Percentiles rank a stretch among this genome's conserved stretches.
These are phyloP conservation scores for Epicampocera succincta DNA, from an alignment of 2,888 invertebrate species.

Conservation along the genomic window DNA sequence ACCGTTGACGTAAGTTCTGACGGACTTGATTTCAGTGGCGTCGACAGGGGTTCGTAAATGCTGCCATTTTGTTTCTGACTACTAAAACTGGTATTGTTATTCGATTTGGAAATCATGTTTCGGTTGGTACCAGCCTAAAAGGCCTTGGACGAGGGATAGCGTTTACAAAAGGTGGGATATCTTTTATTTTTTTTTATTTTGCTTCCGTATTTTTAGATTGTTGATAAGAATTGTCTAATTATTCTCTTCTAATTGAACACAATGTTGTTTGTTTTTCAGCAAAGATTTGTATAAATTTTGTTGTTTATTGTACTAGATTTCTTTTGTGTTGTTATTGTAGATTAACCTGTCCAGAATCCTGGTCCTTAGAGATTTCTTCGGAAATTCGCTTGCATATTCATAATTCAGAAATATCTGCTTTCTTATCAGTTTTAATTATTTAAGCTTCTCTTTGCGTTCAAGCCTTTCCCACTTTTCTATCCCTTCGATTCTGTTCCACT, in stretches of 20 bases:
- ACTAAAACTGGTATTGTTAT: constrained; percentile 47
- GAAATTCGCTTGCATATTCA: constrained; percentile 16
- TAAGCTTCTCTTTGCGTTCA: not conserved
- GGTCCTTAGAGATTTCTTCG: not conserved
- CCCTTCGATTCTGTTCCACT: constrained; percentile 6
- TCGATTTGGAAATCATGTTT: constrained; percentile 63
- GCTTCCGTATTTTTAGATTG: constrained; percentile 4
- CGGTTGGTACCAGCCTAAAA: constrained; percentile 4
- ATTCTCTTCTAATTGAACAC: constrained; percentile 67
- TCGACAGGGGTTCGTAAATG: constrained; percentile 70
- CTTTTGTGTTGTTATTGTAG: not conserved
- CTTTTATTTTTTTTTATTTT: constrained; percentile 3
- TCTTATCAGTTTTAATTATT: too few relatives aligned
- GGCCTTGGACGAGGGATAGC: constrained; percentile 4
- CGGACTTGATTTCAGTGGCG: constrained; percentile 39
- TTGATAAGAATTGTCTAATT: constrained; percentile 34
- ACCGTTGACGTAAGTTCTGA: constrained; percentile 33
- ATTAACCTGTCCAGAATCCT: not conserved
- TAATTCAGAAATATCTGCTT: too few relatives aligned
- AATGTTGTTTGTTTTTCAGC: constrained; percentile 68
- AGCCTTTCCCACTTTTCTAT: constrained; percentile 15
- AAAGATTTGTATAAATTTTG: constrained; percentile 64
- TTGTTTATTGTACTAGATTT: constrained; percentile 62
- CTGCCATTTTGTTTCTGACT: constrained; percentile 72
- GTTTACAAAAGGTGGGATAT: constrained; percentile 44